Evolutionary conservation across 2,113 vertebrate species (phyloP).

Genomic region (Callocephalon fimbriatum): DNA sequence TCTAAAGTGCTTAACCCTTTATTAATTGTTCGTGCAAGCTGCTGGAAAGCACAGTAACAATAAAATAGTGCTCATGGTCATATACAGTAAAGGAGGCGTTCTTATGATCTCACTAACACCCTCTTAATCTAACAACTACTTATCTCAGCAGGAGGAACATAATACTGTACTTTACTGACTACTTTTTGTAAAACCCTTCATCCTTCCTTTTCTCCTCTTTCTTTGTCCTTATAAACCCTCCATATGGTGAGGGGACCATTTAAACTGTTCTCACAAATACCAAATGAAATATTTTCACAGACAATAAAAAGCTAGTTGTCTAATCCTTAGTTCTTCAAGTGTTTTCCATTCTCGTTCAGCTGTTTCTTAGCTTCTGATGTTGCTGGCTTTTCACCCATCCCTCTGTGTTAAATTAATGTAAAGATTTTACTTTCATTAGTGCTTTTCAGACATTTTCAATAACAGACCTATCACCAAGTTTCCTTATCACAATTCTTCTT

Average conservation of each 20-base stretch:
- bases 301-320: constrained; percentile 43
- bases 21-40: background rate
- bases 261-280: constrained; percentile 54
- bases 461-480: background rate
- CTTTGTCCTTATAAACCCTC: constrained; percentile 3
- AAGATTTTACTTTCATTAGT: background rate
- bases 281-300: constrained; percentile 61
- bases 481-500: background rate
- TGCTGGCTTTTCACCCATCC: background rate
- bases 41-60: background rate
- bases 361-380: background rate
- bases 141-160: constrained; percentile 16
- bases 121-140: constrained; percentile 30
- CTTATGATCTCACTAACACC: background rate
- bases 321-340: constrained; percentile 35
- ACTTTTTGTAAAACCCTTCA: background rate
- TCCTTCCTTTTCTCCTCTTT: background rate
- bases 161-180: background rate
- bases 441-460: background rate
- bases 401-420: constrained; percentile 19
- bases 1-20: background rate
- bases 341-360: constrained; percentile 19
- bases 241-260: constrained; percentile 40
- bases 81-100: background rate
- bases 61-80: background rate